Evolutionary conservation across 1,140 invertebrate species (phyloP).

Genomic region (Helicorthomorpha holstii): DNA sequence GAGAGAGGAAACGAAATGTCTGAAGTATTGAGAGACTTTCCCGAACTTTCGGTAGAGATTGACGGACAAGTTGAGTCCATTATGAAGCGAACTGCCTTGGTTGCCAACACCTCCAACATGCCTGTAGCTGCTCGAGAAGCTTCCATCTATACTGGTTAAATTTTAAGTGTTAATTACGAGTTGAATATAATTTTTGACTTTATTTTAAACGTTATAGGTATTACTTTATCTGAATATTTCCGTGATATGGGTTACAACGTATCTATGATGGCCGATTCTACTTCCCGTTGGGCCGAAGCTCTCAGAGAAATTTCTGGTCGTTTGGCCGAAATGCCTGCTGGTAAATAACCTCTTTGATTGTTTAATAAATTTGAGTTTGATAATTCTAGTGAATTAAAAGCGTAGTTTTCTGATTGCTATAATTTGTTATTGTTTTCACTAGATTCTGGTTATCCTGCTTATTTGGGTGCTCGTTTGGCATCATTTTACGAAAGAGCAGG

Average conservation of each 20-base stretch:
- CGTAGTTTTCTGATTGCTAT: slow-evolving; percentile 13
- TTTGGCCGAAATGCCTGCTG: slow-evolving; percentile 98
- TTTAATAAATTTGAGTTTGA: background rate
- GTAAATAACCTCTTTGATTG: background rate
- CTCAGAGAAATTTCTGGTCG: slow-evolving; percentile 99
- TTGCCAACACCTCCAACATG: slow-evolving; percentile 99
- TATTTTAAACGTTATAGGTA: slow-evolving; percentile 39
- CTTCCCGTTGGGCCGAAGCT: slow-evolving; percentile 99
- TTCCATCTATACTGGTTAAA: slow-evolving; percentile 92
- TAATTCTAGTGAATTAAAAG: background rate
- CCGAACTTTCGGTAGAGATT: slow-evolving; percentile 91
- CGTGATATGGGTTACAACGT: slow-evolving; percentile 99
- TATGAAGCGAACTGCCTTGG: slow-evolving; percentile 98
- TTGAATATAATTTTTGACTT: background rate
- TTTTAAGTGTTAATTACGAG: slow-evolving; percentile 3
- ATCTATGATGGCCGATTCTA: slow-evolving; percentile 99
- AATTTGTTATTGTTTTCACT: slow-evolving; percentile 19
- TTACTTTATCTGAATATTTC: slow-evolving; percentile 97
- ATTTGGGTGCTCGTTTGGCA: slow-evolving; percentile 90
- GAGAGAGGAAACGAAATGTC: slow-evolving; percentile 83
- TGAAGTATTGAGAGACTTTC: slow-evolving; percentile 95
- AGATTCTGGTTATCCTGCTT: slow-evolving; percentile 89
- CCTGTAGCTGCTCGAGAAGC: slow-evolving; percentile 99
- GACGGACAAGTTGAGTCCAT: slow-evolving; percentile 92
- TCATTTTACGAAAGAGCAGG: slow-evolving; percentile 99